These are phyloP conservation scores for Apodemus sylvaticus DNA, from an alignment of 2,113 vertebrate species.

Conservation along the genomic window DNA sequence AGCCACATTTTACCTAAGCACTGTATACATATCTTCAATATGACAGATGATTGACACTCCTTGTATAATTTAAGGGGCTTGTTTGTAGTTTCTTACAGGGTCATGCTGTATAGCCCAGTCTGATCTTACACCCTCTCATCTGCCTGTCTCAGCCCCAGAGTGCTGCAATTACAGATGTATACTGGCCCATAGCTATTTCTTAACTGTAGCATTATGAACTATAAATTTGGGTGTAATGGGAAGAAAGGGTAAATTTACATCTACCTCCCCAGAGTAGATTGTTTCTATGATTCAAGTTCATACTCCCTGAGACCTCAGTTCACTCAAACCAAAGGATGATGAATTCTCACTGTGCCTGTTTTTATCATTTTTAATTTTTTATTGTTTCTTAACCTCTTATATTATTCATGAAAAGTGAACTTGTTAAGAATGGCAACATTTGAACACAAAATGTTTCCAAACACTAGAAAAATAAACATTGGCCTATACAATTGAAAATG, in stretches of 20 bases:
- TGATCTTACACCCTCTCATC: background rate
- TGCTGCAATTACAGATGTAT: no score
- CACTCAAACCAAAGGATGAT: background rate
- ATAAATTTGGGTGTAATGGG: background rate
- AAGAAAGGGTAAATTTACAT: background rate
- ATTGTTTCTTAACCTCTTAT: background rate
- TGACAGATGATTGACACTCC: background rate
- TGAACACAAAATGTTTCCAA: background rate
- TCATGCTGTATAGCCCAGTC: background rate
- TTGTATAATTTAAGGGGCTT: background rate
- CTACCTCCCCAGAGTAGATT: background rate
- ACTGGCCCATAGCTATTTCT: background rate
- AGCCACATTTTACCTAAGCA: background rate
- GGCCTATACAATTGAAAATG: background rate
- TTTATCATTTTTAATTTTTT: background rate
- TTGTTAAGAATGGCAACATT: background rate
- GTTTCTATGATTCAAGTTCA: background rate
- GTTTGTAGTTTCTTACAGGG: background rate
- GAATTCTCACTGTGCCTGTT: background rate
- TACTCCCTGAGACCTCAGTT: background rate
- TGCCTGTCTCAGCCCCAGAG: background rate
- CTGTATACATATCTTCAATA: background rate
- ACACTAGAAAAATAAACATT: background rate
- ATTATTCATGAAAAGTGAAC: background rate
- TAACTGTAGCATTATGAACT: background rate